Evolutionary conservation across 2,888 invertebrate species (phyloP).

Genomic region (Zygaena filipendulae): DNA sequence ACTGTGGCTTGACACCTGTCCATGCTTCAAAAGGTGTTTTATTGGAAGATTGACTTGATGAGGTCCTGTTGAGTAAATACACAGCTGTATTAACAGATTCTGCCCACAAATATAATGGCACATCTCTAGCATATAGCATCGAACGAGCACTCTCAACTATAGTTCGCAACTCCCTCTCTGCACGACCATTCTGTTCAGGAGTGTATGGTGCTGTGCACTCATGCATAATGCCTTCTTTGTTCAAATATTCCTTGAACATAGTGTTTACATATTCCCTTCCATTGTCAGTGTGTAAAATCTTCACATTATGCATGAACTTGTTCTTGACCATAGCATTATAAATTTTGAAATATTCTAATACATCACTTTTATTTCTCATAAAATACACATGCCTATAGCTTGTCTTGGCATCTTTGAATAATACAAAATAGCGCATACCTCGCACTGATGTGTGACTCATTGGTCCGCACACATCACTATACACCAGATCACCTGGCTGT

Average conservation of each 20-base stretch:
- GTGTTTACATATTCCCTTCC: constrained; percentile 17
- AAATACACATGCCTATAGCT: constrained; percentile 21
- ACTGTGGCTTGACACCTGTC: constrained; percentile 12
- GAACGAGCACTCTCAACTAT: constrained; percentile 22
- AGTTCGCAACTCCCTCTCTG: constrained; percentile 25
- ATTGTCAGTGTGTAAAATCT: constrained; percentile 20
- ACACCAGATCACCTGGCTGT: too few relatives aligned
- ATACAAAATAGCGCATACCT: constrained; percentile 19
- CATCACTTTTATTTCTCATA: constrained; percentile 20
- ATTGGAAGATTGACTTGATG: constrained; percentile 13
- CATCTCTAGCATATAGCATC: constrained; percentile 20
- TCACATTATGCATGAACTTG: constrained; percentile 16
- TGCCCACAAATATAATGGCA: constrained; percentile 14
- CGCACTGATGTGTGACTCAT: constrained; percentile 14
- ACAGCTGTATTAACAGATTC: constrained; percentile 16
- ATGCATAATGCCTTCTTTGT: constrained; percentile 20
- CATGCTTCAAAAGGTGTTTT: constrained; percentile 20
- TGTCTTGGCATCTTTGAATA: constrained; percentile 21
- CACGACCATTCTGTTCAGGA: constrained; percentile 24
- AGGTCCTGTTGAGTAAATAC: constrained; percentile 23
- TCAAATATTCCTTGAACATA: constrained; percentile 15
- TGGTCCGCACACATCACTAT: constrained; percentile 21
- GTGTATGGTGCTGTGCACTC: constrained; percentile 23
- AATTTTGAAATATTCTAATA: constrained; percentile 17
- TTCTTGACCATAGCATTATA: constrained; percentile 18